A percentile compares a stretch with the other conserved stretches of the same genome.
phyloP scores from a whole-genome alignment of 2,797 vertebrate genomes.

The Paguma larvata region DNA sequence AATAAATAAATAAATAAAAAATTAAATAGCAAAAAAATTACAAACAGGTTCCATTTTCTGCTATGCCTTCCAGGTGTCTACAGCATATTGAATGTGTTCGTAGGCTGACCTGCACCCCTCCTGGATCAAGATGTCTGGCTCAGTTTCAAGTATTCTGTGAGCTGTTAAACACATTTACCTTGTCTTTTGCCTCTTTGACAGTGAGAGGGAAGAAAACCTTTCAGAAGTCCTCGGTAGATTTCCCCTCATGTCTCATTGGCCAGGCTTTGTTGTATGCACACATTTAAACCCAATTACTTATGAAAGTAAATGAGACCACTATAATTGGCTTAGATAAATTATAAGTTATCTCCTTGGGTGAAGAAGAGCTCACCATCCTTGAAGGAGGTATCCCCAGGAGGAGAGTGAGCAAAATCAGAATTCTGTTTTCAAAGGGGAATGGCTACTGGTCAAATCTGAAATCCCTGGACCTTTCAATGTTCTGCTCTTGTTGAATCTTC shows the following conservation, averaged over 20 bases:
- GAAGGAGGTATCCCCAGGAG: not conserved
- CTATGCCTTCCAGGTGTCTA: not conserved
- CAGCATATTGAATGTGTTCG: not conserved
- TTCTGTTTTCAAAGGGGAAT: not conserved
- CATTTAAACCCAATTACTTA: not conserved
- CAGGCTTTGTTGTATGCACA: not conserved
- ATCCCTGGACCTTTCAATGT: not conserved
- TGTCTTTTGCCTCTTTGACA: constrained; percentile 19
- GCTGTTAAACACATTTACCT: not conserved
- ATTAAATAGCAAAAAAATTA: not conserved
- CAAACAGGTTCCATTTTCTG: not conserved
- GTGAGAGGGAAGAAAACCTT: not conserved
- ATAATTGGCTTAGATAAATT: not conserved
- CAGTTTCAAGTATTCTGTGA: not conserved
- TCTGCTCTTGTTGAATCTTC: not conserved
- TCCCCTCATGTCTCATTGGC: not conserved
- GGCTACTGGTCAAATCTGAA: not conserved
- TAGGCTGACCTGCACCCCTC: not conserved
- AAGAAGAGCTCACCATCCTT: not conserved
- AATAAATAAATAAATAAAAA: not conserved
- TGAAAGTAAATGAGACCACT: not conserved
- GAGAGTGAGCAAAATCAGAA: not conserved
- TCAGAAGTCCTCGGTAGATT: not conserved
- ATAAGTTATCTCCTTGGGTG: not conserved
- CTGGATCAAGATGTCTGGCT: not conserved